Conservation (phyloP, 1,140 invertebrate genomes). For the Drosophila setifemur region DNA sequence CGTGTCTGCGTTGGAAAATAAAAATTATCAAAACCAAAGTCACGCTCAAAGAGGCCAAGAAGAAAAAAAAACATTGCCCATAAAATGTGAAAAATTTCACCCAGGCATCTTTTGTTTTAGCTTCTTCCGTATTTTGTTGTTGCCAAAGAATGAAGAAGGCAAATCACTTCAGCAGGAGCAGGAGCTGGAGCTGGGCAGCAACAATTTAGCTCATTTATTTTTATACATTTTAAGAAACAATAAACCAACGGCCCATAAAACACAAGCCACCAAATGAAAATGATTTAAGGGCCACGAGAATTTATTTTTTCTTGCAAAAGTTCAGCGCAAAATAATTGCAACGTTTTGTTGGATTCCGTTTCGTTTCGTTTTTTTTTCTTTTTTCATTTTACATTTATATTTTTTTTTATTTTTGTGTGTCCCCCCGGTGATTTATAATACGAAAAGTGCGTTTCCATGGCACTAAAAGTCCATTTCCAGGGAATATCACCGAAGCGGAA, state of each 20-base stretch:
- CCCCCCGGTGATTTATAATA: constrained; percentile 15
- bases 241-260: constrained; percentile 79
- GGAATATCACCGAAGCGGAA: background rate
- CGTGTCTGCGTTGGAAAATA: constrained; percentile 23
- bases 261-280: constrained; percentile 78
- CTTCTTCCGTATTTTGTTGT: constrained; percentile 3
- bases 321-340: constrained; percentile 49
- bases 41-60: constrained; percentile 37
- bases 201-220: constrained; percentile 72
- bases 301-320: constrained; percentile 41
- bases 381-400: too few relatives aligned
- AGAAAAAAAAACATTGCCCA: constrained; percentile 18
- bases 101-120: constrained; percentile 36
- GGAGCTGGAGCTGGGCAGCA: constrained; percentile 3
- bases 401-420: too few relatives aligned
- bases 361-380: background rate
- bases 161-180: constrained; percentile 60
- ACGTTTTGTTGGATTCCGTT: constrained; percentile 30
- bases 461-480: background rate
- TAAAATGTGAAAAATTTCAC: constrained; percentile 55
- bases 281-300: constrained; percentile 62
- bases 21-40: constrained; percentile 53
- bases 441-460: constrained; percentile 2
- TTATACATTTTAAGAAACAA: constrained; percentile 80
- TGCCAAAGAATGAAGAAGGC: constrained; percentile 9